phyloP scores from a whole-genome alignment of 2,113 vertebrate species.

The Sclerurus mexicanus region DNA sequence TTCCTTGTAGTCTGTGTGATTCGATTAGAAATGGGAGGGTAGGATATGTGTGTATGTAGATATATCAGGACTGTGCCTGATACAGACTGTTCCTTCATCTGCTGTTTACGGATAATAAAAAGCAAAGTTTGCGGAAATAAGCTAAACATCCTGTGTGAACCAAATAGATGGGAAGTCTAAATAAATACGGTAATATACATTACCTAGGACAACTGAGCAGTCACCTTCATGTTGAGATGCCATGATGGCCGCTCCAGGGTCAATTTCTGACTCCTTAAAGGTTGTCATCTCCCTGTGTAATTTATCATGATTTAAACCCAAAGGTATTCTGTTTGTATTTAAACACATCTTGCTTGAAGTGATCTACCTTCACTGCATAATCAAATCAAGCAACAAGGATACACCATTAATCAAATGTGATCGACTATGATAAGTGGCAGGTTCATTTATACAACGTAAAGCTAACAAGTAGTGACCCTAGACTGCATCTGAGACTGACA shows the following conservation, averaged over 20 bases:
- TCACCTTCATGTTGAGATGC: neutral
- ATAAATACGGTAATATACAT: neutral
- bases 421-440: neutral
- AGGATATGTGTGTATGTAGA: neutral
- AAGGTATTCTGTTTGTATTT: neutral
- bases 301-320: neutral
- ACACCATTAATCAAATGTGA: neutral
- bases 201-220: neutral
- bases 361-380: neutral
- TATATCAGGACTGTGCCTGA: neutral
- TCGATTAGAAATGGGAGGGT: neutral
- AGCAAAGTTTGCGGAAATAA: neutral
- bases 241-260: fast-evolving
- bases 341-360: neutral
- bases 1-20: neutral
- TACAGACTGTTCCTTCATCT: neutral
- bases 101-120: neutral
- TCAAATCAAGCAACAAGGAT: neutral
- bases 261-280: neutral
- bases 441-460: neutral
- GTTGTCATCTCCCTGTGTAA: neutral
- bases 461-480: neutral
- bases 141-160: neutral
- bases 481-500: neutral
- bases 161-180: neutral